Evolutionary conservation across 2,888 invertebrate species (phyloP).

Genomic region (Pyrocoelia pectoralis): DNA sequence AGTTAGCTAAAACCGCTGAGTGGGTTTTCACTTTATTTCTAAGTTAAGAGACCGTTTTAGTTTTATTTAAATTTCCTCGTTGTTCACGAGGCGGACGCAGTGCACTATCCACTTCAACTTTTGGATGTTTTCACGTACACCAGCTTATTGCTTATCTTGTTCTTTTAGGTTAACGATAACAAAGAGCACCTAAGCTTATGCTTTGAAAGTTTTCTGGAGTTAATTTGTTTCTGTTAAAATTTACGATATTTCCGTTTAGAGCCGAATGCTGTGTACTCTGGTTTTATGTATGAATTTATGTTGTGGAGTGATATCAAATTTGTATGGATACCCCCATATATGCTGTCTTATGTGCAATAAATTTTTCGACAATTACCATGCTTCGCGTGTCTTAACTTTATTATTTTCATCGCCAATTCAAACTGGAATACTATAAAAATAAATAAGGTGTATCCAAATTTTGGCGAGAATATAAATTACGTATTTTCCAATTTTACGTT

Average conservation of each 20-base stretch:
- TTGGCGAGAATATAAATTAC: too few species aligned
- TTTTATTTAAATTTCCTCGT: slow-evolving; percentile 22
- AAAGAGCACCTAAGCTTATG: slow-evolving; percentile 11
- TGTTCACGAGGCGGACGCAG: slow-evolving; percentile 15
- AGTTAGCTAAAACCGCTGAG: slow-evolving; percentile 19
- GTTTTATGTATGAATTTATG: background rate
- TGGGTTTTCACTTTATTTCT: slow-evolving; percentile 23
- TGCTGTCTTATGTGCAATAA: background rate
- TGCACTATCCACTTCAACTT: slow-evolving; percentile 25
- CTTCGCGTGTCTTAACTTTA: background rate
- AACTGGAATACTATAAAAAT: background rate
- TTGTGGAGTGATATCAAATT: background rate
- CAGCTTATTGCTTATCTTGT: slow-evolving; percentile 22
- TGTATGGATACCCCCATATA: slow-evolving; percentile 4
- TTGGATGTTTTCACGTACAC: slow-evolving; percentile 17
- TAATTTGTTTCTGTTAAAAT: background rate
- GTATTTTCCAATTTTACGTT: too few species aligned
- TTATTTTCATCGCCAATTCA: background rate
- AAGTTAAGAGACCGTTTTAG: slow-evolving; percentile 15
- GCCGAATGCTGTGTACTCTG: background rate
- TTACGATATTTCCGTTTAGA: background rate
- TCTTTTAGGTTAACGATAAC: slow-evolving; percentile 16
- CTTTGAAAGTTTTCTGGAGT: background rate
- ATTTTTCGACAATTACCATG: slow-evolving; percentile 2
- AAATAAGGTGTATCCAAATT: background rate